Evolutionary conservation across 2,888 invertebrate species (phyloP).

Genomic region (Brachylomia viminalis): DNA sequence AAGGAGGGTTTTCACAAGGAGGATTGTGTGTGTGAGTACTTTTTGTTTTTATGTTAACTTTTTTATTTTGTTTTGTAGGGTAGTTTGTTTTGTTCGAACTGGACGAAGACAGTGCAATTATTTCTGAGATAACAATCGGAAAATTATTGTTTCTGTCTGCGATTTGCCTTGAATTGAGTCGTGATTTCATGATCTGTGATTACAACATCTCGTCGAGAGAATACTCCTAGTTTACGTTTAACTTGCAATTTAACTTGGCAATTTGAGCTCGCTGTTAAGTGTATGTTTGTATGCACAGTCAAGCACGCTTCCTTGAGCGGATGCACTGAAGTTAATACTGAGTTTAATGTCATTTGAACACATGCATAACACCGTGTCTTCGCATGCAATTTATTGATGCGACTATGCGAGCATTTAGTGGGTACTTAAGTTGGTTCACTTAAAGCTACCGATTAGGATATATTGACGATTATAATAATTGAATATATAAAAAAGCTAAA

Average conservation of each 20-base stretch:
- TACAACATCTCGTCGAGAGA: slow-evolving; percentile 34
- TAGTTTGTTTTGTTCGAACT: slow-evolving; percentile 36
- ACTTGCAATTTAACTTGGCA: slow-evolving; percentile 34
- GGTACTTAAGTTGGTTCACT: slow-evolving; percentile 1
- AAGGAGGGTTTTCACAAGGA: slow-evolving; percentile 57
- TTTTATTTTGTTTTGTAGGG: slow-evolving; percentile 39
- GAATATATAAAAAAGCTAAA: neutral
- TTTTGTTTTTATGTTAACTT: slow-evolving; percentile 26
- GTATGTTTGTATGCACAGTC: slow-evolving; percentile 57
- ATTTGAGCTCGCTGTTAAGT: slow-evolving; percentile 43
- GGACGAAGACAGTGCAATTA: slow-evolving; percentile 43
- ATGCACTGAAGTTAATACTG: slow-evolving; percentile 40
- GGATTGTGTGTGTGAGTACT: slow-evolving; percentile 72
- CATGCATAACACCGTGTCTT: slow-evolving; percentile 37
- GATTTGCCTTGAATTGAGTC: slow-evolving; percentile 59
- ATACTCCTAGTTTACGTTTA: slow-evolving; percentile 34
- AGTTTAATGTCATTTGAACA: slow-evolving; percentile 44
- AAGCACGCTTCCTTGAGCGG: slow-evolving; percentile 56
- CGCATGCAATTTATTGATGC: slow-evolving; percentile 37
- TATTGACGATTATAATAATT: neutral
- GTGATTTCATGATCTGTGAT: slow-evolving; percentile 57
- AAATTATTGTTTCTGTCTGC: slow-evolving; percentile 39
- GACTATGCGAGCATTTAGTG: slow-evolving; percentile 11
- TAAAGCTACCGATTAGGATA: neutral
- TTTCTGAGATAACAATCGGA: slow-evolving; percentile 49